Evolutionary conservation across 1,140 invertebrate genomes (phyloP).

Genomic region (Andricus grossulariae): DNA sequence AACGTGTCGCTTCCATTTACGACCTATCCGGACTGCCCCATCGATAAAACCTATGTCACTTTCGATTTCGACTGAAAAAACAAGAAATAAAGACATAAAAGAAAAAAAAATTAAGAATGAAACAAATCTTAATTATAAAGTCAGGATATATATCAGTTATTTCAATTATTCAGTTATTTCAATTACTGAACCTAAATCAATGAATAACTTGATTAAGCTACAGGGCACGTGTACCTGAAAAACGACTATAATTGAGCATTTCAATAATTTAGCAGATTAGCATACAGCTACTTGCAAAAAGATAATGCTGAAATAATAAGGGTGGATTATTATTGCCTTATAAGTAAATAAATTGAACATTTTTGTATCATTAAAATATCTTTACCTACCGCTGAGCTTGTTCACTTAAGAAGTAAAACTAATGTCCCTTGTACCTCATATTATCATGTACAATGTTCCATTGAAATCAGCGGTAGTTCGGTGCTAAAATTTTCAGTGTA

Average conservation of each 20-base stretch:
- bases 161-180: background rate
- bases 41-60: conserved; percentile 20
- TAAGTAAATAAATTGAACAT: conserved; percentile 8
- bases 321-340: conserved; percentile 23
- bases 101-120: background rate
- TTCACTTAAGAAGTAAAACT: conserved; percentile 21
- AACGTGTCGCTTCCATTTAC: conserved; percentile 31
- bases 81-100: background rate
- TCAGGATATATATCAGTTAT: too few species aligned
- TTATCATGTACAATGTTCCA: conserved; percentile 21
- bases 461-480: background rate
- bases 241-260: conserved; percentile 8
- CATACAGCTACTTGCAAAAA: background rate
- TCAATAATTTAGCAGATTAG: background rate
- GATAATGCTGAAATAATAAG: conserved; percentile 4
- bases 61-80: background rate
- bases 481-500: background rate
- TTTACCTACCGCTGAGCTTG: conserved; percentile 1
- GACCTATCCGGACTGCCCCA: conserved; percentile 7
- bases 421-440: conserved; percentile 1
- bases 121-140: too few species aligned
- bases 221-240: background rate
- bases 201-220: conserved; percentile 19
- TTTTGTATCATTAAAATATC: conserved; percentile 26
- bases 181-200: background rate